These are phyloP conservation scores for Hyposoter dolosus DNA, from an alignment of 2,888 invertebrate species.

Conservation along the genomic window DNA sequence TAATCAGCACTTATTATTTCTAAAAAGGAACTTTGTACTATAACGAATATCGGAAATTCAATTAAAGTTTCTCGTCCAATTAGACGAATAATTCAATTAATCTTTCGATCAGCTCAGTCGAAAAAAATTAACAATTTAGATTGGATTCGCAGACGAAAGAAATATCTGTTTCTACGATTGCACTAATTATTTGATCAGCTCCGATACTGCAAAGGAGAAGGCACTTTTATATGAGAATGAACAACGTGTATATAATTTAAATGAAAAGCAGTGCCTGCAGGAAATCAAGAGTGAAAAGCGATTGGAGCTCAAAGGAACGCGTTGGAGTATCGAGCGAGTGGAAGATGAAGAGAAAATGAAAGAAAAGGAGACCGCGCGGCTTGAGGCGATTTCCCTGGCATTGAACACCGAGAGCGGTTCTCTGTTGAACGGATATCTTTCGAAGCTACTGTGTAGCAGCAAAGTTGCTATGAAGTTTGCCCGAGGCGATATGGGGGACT, in stretches of 20 bases:
- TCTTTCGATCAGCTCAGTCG: neutral
- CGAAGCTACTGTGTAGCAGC: slow-evolving; percentile 45
- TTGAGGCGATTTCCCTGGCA: slow-evolving; percentile 58
- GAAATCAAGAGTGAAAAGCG: slow-evolving; percentile 62
- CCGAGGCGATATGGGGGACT: slow-evolving; percentile 70
- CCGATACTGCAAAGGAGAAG: neutral
- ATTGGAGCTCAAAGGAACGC: slow-evolving; percentile 48
- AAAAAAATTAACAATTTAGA: neutral
- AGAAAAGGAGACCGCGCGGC: slow-evolving; percentile 40
- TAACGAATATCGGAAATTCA: neutral
- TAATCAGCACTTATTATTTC: neutral
- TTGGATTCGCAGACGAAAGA: neutral
- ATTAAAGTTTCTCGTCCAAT: neutral
- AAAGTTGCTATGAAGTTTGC: slow-evolving; percentile 21
- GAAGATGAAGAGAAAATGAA: slow-evolving; percentile 59
- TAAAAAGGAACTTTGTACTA: neutral
- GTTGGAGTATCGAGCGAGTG: slow-evolving; percentile 35
- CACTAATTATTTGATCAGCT: neutral
- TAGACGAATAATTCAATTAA: neutral
- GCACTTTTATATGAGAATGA: neutral
- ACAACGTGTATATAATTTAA: neutral
- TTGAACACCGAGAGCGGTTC: slow-evolving; percentile 30
- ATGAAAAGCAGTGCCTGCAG: slow-evolving; percentile 1
- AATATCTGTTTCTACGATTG: slow-evolving; percentile 20
- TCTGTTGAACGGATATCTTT: slow-evolving; percentile 37